Percentiles rank a stretch among this genome's conserved stretches.
phyloP scores from a whole-genome alignment of 2,113 vertebrate genomes.

The Barbus barbus region DNA sequence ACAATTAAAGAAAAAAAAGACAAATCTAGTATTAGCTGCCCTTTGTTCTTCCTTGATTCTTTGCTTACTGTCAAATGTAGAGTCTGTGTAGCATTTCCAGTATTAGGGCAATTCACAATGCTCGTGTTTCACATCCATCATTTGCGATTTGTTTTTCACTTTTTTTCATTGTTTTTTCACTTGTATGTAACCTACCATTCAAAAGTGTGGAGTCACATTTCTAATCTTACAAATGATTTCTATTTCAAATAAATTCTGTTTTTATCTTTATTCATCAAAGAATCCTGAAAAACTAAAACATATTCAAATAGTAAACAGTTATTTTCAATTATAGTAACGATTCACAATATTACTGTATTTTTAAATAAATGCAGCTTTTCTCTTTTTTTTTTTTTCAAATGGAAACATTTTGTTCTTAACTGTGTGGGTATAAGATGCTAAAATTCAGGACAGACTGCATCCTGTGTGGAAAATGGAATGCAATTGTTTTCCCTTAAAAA shows the following conservation, averaged over 20 bases:
- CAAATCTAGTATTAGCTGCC: background rate
- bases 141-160: background rate
- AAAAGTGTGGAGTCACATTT: no score
- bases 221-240: background rate
- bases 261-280: no score
- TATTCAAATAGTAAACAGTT: no score
- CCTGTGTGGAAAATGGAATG: no score
- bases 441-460: no score
- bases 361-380: background rate
- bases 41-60: background rate
- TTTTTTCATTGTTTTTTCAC: background rate
- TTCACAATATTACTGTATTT: background rate
- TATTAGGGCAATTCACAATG: background rate
- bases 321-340: no score
- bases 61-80: background rate
- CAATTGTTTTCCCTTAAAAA: background rate
- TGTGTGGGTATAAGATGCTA: no score
- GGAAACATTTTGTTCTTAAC: no score
- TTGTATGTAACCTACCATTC: background rate
- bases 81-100: background rate
- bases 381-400: no score
- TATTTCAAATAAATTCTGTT: background rate
- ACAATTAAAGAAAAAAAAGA: no score
- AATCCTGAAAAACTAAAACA: no score
- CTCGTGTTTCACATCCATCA: background rate